A percentile compares a stretch with the other conserved stretches of the same genome.
Conservation (phyloP, 1,140 invertebrate species). For the Danaus melanippus region DNA sequence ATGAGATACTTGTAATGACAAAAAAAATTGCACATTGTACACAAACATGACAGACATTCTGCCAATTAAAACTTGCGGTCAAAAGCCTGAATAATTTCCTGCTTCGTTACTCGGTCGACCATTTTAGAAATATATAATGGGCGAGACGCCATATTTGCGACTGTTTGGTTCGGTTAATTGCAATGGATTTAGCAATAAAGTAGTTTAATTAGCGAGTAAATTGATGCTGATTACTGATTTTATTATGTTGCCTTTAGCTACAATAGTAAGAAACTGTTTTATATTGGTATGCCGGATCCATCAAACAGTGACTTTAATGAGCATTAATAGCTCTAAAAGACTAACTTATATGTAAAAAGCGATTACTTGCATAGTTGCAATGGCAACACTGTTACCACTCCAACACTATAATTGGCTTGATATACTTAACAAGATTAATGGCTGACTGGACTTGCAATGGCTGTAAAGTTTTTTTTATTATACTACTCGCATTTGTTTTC, state of each 20-base stretch:
- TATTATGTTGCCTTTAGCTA: constrained; percentile 29
- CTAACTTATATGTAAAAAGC: constrained; percentile 18
- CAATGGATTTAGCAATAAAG: constrained; percentile 41
- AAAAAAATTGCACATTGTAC: constrained; percentile 13
- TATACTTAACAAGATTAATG: constrained; percentile 51
- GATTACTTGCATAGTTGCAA: constrained; percentile 9
- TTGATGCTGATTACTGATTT: constrained; percentile 34
- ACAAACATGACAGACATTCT: constrained; percentile 14
- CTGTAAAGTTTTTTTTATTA: too few species aligned
- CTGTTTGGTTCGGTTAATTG: constrained; percentile 29
- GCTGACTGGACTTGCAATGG: constrained; percentile 23
- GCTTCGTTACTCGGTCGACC: constrained; percentile 18
- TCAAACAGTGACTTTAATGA: constrained; percentile 49
- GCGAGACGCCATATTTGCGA: constrained; percentile 22
- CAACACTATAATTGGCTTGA: constrained; percentile 52
- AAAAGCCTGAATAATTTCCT: constrained; percentile 21
- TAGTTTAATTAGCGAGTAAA: constrained; percentile 41
- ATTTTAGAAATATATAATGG: constrained; percentile 24
- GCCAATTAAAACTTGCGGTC: constrained; percentile 25
- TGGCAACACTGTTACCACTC: constrained; percentile 37
- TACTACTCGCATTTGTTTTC: too few species aligned
- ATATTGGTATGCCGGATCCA: not conserved
- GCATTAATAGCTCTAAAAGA: constrained; percentile 36
- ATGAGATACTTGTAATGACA: constrained; percentile 9
- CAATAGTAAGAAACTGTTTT: constrained; percentile 25